Base-by-base conservation (phyloP, 2,113 vertebrate species). In the Colaptes auratus region DNA sequence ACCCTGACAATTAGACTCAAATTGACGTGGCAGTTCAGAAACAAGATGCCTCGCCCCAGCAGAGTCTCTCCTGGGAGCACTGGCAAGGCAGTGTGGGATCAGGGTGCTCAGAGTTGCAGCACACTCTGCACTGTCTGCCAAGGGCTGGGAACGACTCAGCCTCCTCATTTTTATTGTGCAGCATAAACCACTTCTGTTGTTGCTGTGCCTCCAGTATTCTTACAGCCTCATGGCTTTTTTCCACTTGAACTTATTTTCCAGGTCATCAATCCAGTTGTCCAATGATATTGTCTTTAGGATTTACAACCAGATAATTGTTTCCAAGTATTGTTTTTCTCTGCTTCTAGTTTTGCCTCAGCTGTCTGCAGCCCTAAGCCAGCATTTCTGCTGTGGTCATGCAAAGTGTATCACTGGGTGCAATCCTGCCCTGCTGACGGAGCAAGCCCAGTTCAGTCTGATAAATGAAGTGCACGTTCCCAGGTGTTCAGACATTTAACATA, bases 1-100 rank as follows among this genome's bases (percentile, higher is more conserved):
- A 76, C 61, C 79, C 64, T 96, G 75, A 96, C 95, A 93, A 96
- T 92, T 88, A 95, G 61, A 66, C 42, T 96, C 71, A 79, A 76
- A 92, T 95, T 95, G 93, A 95, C 79, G 42, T 79, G 71, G 59
- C 94, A 93, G 52, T 88, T 96, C 67, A 88, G 84, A 92, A 94
- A 85, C 20, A 69, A 4, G 59, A 65, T 77, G 82, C 46, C 16
- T 77, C 19, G 42, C 95, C 93, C 63, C 53, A 86, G 46, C 16
- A 88, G 53, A 80, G 74, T 44, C 14, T 39, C 12, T 76, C 95
- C 91, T 72, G n/a, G 30, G 82, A 65, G 44, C 36, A 17, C 60
- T 74, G 52, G 42, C 13, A 70, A 90, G 77, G 10, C 44, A 63
- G 63, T 50, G 25, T 78, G 77, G 94, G 74, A 53, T 88, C 36